Conservation (phyloP, 2,888 invertebrate genomes). For the Cryptocheilus praepositus region DNA sequence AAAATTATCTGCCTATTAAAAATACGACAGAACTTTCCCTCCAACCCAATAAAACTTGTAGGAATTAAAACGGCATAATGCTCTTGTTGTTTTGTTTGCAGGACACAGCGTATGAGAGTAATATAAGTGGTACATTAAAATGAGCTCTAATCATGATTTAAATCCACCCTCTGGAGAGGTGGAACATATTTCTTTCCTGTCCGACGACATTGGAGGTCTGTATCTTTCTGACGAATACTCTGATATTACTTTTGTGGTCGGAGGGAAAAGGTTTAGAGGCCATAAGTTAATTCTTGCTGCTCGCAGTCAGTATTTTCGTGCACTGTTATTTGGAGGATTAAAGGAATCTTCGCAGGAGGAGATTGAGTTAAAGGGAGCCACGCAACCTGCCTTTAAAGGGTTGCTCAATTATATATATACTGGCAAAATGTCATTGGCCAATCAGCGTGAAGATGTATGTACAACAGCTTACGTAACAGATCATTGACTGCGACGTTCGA, state of each 20-base stretch:
- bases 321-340: constrained; percentile 86
- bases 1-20: no score
- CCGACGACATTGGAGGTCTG: constrained; percentile 89
- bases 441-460: constrained; percentile 77
- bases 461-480: neutral
- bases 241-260: constrained; percentile 92
- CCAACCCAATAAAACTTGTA: no score
- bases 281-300: constrained; percentile 94
- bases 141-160: constrained; percentile 70
- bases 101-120: no score
- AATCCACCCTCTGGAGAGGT: constrained; percentile 77
- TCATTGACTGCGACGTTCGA: neutral
- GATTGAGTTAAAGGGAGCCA: constrained; percentile 90
- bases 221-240: constrained; percentile 92
- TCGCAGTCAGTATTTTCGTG: constrained; percentile 96
- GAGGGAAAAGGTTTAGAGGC: constrained; percentile 82
- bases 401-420: constrained; percentile 97
- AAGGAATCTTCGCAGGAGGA: constrained; percentile 85
- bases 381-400: constrained; percentile 90
- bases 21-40: no score
- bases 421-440: constrained; percentile 81
- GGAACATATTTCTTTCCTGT: constrained; percentile 84
- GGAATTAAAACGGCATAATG: no score
- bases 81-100: no score
- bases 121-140: constrained; percentile 34